These are phyloP conservation scores for Linurgus olivaceus DNA, from an alignment of 2,797 vertebrate genomes.

Conservation along the genomic window DNA sequence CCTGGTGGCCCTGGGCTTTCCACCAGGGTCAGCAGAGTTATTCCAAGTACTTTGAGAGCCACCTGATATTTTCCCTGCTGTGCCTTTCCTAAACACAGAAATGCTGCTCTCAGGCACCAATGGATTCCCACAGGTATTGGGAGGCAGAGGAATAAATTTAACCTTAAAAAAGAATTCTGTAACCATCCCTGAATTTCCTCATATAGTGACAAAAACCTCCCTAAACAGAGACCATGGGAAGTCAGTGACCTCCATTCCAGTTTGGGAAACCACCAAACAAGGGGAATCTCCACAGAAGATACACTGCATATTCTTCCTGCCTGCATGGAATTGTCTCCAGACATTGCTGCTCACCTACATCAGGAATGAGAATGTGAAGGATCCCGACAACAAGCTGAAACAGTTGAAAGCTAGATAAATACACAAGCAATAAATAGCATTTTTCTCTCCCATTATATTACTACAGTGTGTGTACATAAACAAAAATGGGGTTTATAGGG, in stretches of 20 bases:
- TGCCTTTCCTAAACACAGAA: not conserved
- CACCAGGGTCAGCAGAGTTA: not conserved
- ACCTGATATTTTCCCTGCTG: not conserved
- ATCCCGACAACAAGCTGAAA: not conserved
- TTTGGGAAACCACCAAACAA: not conserved
- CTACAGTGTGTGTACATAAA: not conserved
- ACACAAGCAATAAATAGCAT: not conserved
- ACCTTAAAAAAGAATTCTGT: not conserved
- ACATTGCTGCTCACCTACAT: not conserved
- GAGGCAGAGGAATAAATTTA: not conserved
- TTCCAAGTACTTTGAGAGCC: not conserved
- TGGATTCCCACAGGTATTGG: not conserved
- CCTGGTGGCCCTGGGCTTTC: not conserved
- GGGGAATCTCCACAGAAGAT: not conserved
- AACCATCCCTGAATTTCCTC: not conserved
- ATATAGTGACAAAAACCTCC: not conserved
- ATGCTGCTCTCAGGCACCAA: not conserved
- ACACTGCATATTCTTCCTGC: not conserved
- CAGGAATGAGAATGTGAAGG: not conserved
- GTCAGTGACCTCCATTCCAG: not conserved
- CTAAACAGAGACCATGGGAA: fast-evolving
- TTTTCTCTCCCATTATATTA: not conserved
- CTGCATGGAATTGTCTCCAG: not conserved
- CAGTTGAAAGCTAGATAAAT: not conserved
- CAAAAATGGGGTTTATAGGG: not conserved